Evolutionary conservation across 2,888 invertebrate genomes (phyloP).

Genomic region (Eilema depressum): DNA sequence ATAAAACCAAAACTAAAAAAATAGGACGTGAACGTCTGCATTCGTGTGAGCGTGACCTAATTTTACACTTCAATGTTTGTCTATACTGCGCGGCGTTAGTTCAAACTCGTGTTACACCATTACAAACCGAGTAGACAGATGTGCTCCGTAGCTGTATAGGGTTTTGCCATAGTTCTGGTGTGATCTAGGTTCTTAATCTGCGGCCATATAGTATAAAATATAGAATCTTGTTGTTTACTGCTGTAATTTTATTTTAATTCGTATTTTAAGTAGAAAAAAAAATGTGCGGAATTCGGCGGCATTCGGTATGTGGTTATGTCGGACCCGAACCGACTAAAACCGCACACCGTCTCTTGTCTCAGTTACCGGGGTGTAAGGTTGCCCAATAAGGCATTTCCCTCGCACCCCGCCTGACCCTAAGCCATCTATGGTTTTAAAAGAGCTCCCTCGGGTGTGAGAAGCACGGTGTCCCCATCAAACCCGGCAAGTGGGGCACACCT

Average conservation of each 20-base stretch:
- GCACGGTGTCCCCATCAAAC: too few relatives aligned
- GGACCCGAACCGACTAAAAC: too few relatives aligned
- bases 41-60: constrained; percentile 51
- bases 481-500: too few relatives aligned
- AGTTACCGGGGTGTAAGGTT: too few relatives aligned
- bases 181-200: not conserved
- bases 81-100: constrained; percentile 45
- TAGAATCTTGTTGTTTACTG: not conserved
- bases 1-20: constrained; percentile 40
- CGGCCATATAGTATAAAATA: not conserved
- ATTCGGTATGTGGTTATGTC: too few relatives aligned
- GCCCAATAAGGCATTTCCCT: too few relatives aligned
- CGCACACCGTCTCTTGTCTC: too few relatives aligned
- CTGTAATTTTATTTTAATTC: not conserved
- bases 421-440: too few relatives aligned
- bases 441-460: too few relatives aligned
- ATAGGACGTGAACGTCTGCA: constrained; percentile 42
- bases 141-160: constrained; percentile 29
- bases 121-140: constrained; percentile 16
- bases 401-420: too few relatives aligned
- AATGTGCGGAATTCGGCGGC: too few relatives aligned
- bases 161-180: not conserved
- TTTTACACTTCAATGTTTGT: constrained; percentile 54
- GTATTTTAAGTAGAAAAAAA: too few relatives aligned
- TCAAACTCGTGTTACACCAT: constrained; percentile 36